Conservation (phyloP, 2,113 vertebrate species). For the Heptranchias perlo region DNA sequence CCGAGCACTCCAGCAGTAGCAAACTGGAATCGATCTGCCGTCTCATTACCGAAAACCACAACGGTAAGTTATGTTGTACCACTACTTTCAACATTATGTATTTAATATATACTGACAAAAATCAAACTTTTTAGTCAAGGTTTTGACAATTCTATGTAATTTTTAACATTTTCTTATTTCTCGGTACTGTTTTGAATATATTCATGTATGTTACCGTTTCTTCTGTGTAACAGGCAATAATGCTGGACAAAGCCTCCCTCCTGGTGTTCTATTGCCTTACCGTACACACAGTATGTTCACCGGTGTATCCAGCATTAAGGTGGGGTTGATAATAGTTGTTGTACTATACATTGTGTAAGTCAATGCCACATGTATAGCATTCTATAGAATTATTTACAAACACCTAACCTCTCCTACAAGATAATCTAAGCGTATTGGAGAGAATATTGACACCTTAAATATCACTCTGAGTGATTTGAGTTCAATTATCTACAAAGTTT, state of each 20-base stretch:
- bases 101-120: too few relatives aligned
- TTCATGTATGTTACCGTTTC: background rate
- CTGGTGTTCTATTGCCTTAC: slow-evolving; percentile 72
- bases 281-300: slow-evolving; percentile 60
- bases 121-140: background rate
- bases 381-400: background rate
- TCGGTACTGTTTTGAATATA: background rate
- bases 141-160: background rate
- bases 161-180: background rate
- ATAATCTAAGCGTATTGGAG: background rate
- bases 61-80: background rate
- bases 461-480: background rate
- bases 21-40: background rate
- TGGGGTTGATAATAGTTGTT: slow-evolving; percentile 42
- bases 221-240: slow-evolving; percentile 52
- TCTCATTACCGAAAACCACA: background rate
- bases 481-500: background rate
- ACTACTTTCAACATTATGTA: background rate
- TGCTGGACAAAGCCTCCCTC: slow-evolving; percentile 69
- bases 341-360: too few relatives aligned
- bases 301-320: slow-evolving; percentile 71
- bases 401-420: background rate
- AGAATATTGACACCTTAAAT: background rate
- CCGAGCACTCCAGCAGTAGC: background rate
- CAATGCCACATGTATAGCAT: too few relatives aligned